phyloP scores from a whole-genome alignment of 2,888 invertebrate genomes.

The Acanthosepion pharaonis region DNA sequence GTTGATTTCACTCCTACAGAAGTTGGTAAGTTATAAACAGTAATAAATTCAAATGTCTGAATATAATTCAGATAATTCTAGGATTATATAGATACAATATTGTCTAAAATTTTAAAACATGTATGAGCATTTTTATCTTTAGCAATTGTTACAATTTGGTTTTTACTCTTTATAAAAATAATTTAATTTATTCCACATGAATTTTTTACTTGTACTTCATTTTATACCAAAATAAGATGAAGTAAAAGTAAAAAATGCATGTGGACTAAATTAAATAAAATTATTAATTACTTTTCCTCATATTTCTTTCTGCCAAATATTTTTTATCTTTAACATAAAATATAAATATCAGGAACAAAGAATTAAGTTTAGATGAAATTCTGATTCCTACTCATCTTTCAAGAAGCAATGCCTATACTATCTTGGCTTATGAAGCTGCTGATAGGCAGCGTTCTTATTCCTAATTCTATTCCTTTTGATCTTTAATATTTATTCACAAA shows the following conservation, averaged over 20 bases:
- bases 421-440: background rate
- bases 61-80: background rate
- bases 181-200: too few relatives aligned
- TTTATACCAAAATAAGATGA: too few relatives aligned
- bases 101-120: background rate
- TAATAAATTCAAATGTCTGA: background rate
- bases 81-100: background rate
- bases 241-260: too few relatives aligned
- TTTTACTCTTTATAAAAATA: background rate
- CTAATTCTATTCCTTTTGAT: background rate
- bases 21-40: conserved; percentile 76
- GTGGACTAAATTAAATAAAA: too few relatives aligned
- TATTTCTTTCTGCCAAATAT: background rate
- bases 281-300: background rate
- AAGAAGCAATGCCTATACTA: background rate
- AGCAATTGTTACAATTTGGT: background rate
- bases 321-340: background rate
- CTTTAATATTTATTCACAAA: conserved; percentile 76
- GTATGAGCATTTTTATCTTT: background rate
- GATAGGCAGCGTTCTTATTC: background rate
- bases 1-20: conserved; percentile 85
- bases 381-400: background rate
- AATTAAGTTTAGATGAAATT: background rate
- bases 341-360: background rate
- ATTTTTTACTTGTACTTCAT: background rate